These are phyloP conservation scores for Anas platyrhynchos DNA, from an alignment of 2,113 vertebrate genomes.

Conservation along the genomic window DNA sequence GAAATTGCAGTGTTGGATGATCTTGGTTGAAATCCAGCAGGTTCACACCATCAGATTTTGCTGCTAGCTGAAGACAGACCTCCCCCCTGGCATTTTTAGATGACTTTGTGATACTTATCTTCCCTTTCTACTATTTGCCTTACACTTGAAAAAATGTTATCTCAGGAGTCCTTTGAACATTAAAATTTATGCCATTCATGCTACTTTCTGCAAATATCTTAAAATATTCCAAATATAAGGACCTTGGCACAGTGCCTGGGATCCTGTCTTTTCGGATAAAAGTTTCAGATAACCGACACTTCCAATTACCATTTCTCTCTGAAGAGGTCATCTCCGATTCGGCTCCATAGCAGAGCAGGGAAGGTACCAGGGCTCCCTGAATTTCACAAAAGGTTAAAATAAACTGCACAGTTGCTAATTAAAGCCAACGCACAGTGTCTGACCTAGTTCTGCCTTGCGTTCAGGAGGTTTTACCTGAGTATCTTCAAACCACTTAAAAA, in stretches of 20 bases:
- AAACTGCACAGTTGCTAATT: conserved; percentile 47
- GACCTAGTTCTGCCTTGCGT: conserved; percentile 65
- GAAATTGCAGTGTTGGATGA: background rate
- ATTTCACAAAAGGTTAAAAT: conserved; percentile 61
- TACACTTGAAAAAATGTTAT: background rate
- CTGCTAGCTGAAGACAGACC: background rate
- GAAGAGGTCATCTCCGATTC: conserved; percentile 57
- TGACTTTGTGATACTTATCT: conserved; percentile 44
- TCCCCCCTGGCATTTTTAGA: background rate
- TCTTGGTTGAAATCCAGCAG: background rate
- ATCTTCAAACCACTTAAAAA: conserved; percentile 18
- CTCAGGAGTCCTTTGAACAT: conserved; percentile 57
- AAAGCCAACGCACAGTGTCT: background rate
- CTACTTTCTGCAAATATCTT: conserved; percentile 55
- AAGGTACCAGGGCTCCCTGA: background rate
- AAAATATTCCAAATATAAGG: conserved; percentile 64
- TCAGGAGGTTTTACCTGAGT: conserved; percentile 31
- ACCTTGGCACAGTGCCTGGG: conserved; percentile 61
- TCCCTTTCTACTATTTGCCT: conserved; percentile 47
- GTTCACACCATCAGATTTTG: background rate
- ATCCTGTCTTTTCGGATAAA: conserved; percentile 64
- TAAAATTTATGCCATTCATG: conserved; percentile 52
- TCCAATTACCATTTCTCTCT: conserved; percentile 73
- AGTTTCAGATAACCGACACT: conserved; percentile 72
- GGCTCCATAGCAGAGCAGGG: conserved; percentile 8